Evolutionary conservation across 2,113 vertebrate species (phyloP), one percentile per base, ranked within the genome.

Genomic region (Takifugu bimaculatus): DNA sequence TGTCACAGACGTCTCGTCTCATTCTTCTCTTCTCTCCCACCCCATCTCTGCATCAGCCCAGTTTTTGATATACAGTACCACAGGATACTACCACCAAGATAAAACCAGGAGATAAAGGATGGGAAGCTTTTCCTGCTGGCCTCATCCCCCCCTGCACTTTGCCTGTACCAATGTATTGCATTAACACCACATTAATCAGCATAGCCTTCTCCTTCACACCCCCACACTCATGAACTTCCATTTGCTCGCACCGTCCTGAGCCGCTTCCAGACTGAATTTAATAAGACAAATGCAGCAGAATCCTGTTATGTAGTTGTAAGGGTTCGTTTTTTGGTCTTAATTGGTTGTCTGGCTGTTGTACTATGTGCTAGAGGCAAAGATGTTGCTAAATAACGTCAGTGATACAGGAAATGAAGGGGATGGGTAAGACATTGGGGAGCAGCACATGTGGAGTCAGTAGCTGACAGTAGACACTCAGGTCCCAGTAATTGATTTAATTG

Each of bases 151-250:
- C n/a, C 4, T 29, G 6, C 56, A 48, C 52, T 50, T 58, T 15
- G 59, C 71, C 75, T 80, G 27, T 70, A 60, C 70, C 54, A 60
- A 72, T 78, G 65, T 50, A 74, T 63, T 74, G 74, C 78, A 81
- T 82, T 87, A 83, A 81, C 63, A 50, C 49, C 63, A 70, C 69
- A 76, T 80, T 85, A 83, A 70, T 65, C 45, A 54, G 54, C 52
- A 49, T 26, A 55, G 62, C 32, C 66, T 28, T 15, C 14, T 75
- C 63, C 49, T 47, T 63, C 53, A 7, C 63, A 27, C 57, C 50
- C 51, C 57, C 60, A 35, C 51, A 27, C 61, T 50, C 53, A 54
- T 49, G 6, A 43, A 52, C 72, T 27, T 75, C 71, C 75, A 70
- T 78, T 87, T 84, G 66, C 63, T 54, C 51, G 44, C 28, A 10